Conservation (phyloP, 2,113 vertebrate species). For the Paradoxurus hermaphroditus region DNA sequence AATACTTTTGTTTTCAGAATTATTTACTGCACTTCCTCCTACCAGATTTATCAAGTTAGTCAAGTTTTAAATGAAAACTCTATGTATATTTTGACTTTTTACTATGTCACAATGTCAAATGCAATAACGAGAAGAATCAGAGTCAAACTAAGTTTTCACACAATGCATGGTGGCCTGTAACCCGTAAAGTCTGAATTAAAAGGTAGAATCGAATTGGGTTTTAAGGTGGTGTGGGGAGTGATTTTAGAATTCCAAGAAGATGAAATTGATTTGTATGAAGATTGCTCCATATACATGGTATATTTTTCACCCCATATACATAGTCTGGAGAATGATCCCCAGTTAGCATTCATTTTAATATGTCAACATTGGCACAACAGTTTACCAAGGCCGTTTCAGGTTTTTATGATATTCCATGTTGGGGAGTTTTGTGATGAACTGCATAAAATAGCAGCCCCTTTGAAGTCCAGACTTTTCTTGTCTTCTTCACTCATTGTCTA, state of each 20-base stretch:
- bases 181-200: not conserved
- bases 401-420: not conserved
- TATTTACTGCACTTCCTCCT: not conserved
- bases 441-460: not conserved
- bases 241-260: conserved; percentile 13
- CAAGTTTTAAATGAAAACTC: conserved; percentile 22
- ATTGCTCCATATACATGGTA: not conserved
- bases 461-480: not conserved
- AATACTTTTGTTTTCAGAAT: not conserved
- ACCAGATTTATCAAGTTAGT: not conserved
- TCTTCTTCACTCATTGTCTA: not conserved
- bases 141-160: not conserved
- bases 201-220: not conserved
- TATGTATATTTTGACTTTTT: not conserved
- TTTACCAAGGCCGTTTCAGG: not conserved
- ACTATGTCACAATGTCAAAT: not conserved
- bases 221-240: not conserved
- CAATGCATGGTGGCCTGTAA: not conserved
- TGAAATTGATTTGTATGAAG: not conserved
- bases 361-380: no score
- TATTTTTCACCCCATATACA: not conserved
- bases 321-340: not conserved
- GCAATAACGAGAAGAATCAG: not conserved
- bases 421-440: not conserved
- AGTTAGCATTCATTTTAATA: not conserved